phyloP scores from a whole-genome alignment of 2,888 invertebrate species.

The Balanococcus diminutus region DNA sequence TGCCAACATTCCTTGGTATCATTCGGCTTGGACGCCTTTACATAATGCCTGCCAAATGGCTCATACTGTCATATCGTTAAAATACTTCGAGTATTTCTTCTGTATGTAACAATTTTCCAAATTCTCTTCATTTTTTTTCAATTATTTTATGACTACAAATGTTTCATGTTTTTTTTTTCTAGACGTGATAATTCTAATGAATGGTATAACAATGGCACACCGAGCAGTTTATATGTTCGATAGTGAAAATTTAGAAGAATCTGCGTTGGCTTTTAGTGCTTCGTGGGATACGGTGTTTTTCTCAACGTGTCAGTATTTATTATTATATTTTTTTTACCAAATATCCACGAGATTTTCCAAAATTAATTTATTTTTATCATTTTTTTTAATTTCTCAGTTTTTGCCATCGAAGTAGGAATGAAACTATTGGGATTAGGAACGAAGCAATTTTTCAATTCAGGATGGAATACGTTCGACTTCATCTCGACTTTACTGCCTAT shows the following conservation, averaged over 20 bases:
- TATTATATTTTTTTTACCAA: too few relatives aligned
- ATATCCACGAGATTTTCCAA: not conserved
- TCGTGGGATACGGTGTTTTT: slow-evolving; percentile 80
- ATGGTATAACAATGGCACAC: slow-evolving; percentile 74
- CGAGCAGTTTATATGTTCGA: slow-evolving; percentile 67
- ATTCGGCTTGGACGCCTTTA: slow-evolving; percentile 67
- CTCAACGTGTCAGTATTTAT: slow-evolving; percentile 67
- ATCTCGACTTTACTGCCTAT: slow-evolving; percentile 72
- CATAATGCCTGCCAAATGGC: slow-evolving; percentile 70
- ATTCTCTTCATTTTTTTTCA: slow-evolving; percentile 59
- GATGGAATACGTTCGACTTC: slow-evolving; percentile 85
- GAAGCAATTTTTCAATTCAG: slow-evolving; percentile 74
- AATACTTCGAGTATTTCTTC: slow-evolving; percentile 74
- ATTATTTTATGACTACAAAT: not conserved
- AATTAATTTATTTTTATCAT: too few relatives aligned
- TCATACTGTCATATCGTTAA: slow-evolving; percentile 70
- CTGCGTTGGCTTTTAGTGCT: slow-evolving; percentile 71
- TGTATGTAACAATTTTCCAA: too few relatives aligned
- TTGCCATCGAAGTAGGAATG: slow-evolving; percentile 74
- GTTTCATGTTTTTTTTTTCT: not conserved
- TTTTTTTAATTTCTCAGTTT: slow-evolving; percentile 70
- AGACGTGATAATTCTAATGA: slow-evolving; percentile 50
- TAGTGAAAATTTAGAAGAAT: slow-evolving; percentile 67
- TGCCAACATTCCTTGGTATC: slow-evolving; percentile 76
- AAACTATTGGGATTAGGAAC: slow-evolving; percentile 77